A percentile compares a stretch with the other conserved stretches of the same genome.
Conservation (phyloP, 2,888 invertebrate genomes). For the Abscondita cerata region DNA sequence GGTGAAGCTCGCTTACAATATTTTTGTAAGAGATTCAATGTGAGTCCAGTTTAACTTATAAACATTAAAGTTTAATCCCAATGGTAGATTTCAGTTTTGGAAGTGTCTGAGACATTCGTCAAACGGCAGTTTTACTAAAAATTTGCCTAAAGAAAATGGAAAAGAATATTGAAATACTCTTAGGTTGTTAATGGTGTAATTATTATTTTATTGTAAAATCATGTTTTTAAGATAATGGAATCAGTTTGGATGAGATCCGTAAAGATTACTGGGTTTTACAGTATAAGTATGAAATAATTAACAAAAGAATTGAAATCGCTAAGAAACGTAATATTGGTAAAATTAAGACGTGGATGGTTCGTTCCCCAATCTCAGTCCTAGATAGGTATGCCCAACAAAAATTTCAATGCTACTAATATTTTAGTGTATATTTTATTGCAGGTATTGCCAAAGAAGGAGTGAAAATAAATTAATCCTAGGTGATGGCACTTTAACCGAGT, state of each 20-base stretch:
- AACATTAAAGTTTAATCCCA: background rate
- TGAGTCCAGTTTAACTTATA: slow-evolving; percentile 19
- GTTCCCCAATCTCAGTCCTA: slow-evolving; percentile 52
- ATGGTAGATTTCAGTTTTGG: slow-evolving; percentile 44
- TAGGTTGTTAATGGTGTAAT: slow-evolving; percentile 28
- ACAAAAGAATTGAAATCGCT: slow-evolving; percentile 50
- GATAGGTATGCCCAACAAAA: slow-evolving; percentile 51
- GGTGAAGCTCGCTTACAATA: slow-evolving; percentile 25
- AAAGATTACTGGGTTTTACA: slow-evolving; percentile 59
- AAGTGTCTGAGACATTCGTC: slow-evolving; percentile 41
- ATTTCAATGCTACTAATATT: too few species aligned
- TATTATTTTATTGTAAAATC: background rate
- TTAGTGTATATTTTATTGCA: slow-evolving; percentile 40
- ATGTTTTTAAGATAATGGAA: slow-evolving; percentile 50
- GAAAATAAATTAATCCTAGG: slow-evolving; percentile 56
- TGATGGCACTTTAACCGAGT: slow-evolving; percentile 54
- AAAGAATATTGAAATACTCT: slow-evolving; percentile 32
- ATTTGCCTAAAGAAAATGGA: slow-evolving; percentile 36
- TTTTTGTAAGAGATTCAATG: slow-evolving; percentile 44
- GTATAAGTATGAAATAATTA: slow-evolving; percentile 51
- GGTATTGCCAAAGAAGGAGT: slow-evolving; percentile 52
- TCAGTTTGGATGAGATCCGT: slow-evolving; percentile 51
- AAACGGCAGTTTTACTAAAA: slow-evolving; percentile 35
- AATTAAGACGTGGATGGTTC: slow-evolving; percentile 61
- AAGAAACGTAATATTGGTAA: slow-evolving; percentile 50